Base-by-base conservation (phyloP, 2,888 invertebrate genomes). In the Rhingia campestris region DNA sequence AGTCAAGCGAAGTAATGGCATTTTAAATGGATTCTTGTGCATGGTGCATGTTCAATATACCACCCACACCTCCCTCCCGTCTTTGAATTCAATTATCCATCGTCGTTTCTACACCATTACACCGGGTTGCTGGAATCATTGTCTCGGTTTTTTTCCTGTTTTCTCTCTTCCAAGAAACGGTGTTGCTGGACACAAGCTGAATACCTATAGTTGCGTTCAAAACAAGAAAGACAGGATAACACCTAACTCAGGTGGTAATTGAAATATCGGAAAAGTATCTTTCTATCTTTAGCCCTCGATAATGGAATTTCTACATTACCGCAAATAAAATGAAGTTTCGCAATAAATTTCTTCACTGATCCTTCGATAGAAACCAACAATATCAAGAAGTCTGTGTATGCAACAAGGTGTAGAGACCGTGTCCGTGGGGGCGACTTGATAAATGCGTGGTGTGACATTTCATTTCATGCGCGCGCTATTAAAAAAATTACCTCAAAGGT, bases 41-140 rank as follows among this genome's bases (percentile, higher is more conserved):
- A n/a, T 10, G 37, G 9, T 47, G 53, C 14, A 10, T 32, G 41
- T 22, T 22, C 22, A 1, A 2, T 22, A 9, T 66, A 43, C 41
- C 58, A 14, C 41, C 41, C 54, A 32, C 58, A 30, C 41, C 41
- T 49, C 22, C 9, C 10, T 12, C 22, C 9, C 33, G 39, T 32
- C 54, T 32, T 49, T 39, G 54, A 69, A 79, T 77, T 82, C 82
- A 82, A 82, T 82, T 82, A 69, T 73, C 77, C 67, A 59, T 73
- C 61, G 54, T 80, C 69, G 56, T 74, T 80, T 80, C 74, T 49
- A 54, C 72, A 43, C 81, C 77, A 82, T 82, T 82, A 77, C 72
- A 54, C 72, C 12, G 47, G 33, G 49, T 39, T 14, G 39, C 61
- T 72, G 43, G 12, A 72, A 64, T 70, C 58, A 30, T 56, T 73